A percentile compares a stretch with the other conserved stretches of the same genome.
phyloP scores from a whole-genome alignment of 2,797 vertebrate species.

The Bovichtus diacanthus region DNA sequence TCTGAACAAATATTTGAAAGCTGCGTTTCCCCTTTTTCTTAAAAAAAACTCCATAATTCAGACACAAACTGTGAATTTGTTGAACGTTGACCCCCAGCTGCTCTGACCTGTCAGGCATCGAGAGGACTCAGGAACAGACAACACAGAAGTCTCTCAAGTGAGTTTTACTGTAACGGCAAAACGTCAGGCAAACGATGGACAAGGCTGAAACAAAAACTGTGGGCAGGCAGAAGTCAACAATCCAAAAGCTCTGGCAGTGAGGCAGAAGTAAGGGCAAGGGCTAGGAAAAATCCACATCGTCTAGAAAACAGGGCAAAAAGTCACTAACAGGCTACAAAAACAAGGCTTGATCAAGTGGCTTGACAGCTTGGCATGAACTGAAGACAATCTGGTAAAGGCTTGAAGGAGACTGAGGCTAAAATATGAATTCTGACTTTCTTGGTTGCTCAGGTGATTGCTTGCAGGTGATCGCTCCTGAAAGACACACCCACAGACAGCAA shows the following conservation, averaged over 20 bases:
- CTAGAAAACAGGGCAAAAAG: not conserved
- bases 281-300: not conserved
- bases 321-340: not conserved
- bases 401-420: not conserved
- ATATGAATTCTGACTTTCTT: not conserved
- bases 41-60: not conserved
- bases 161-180: not conserved
- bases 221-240: not conserved
- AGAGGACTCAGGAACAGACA: too few relatives aligned
- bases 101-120: not conserved
- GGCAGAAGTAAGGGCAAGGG: not conserved
- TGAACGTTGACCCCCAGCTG: conserved; percentile 20
- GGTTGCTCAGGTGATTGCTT: not conserved
- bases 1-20: not conserved
- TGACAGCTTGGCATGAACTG: not conserved
- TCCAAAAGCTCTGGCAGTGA: not conserved
- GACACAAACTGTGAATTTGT: not conserved
- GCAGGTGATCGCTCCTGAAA: not conserved
- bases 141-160: not conserved
- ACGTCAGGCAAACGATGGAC: not conserved
- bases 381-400: not conserved
- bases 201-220: not conserved
- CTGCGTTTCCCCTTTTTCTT: fast-evolving
- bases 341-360: not conserved
- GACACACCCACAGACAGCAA: not conserved